Conservation (phyloP, 1,140 invertebrate genomes). For the Drosophila nannoptera region DNA sequence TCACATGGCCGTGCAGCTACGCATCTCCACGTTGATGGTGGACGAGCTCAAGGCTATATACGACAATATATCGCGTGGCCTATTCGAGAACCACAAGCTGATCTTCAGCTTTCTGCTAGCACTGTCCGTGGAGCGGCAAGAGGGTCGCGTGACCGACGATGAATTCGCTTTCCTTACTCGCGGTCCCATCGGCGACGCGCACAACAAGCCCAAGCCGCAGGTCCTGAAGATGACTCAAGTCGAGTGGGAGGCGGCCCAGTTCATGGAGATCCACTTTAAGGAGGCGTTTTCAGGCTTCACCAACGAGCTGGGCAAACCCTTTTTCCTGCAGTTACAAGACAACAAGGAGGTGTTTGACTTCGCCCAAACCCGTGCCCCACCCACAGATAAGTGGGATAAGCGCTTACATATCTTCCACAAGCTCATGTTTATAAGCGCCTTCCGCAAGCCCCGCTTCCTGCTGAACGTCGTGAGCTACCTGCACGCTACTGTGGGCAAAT, state of each 20-base stretch:
- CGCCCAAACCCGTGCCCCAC: constrained; percentile 12
- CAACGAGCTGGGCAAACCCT: constrained; percentile 81
- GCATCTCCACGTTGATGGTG: constrained; percentile 84
- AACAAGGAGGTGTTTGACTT: constrained; percentile 79
- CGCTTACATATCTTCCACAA: constrained; percentile 87
- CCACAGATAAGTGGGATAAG: constrained; percentile 81
- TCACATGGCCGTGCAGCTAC: constrained; percentile 80
- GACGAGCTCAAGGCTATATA: constrained; percentile 92
- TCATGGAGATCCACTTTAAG: constrained; percentile 81
- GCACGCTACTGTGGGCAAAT: constrained; percentile 85
- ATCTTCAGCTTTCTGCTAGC: constrained; percentile 92
- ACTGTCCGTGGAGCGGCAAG: constrained; percentile 85
- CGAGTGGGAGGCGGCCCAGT: constrained; percentile 83
- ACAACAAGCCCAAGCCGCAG: constrained; percentile 39
- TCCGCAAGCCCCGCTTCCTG: constrained; percentile 90
- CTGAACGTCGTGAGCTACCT: constrained; percentile 90
- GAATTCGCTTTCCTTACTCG: constrained; percentile 62
- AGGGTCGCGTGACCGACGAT: constrained; percentile 58
- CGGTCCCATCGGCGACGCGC: constrained; percentile 76
- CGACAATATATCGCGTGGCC: constrained; percentile 90
- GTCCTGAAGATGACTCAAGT: constrained; percentile 48
- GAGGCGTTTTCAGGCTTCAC: constrained; percentile 80
- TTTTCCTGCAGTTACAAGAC: constrained; percentile 82
- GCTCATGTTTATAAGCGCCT: constrained; percentile 87
- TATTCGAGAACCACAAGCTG: constrained; percentile 95